Evolutionary conservation across 64 coral and sea anemone species (phyloP), one percentile per base, ranked within the genome.

Genomic region (Catalaphyllia jardinei): DNA sequence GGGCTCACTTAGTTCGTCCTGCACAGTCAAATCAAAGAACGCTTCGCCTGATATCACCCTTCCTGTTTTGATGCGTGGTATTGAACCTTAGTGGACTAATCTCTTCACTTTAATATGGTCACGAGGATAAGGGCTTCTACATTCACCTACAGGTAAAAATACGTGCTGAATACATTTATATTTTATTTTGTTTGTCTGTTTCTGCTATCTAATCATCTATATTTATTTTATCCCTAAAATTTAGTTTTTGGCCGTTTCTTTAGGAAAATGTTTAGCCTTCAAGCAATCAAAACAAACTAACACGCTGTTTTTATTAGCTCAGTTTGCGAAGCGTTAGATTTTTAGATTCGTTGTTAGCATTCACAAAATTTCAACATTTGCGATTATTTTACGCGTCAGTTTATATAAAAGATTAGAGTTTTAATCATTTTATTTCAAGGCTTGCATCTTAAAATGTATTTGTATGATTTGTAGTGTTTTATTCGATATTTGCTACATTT

Each of bases 141-240:
- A 10, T 85, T 85, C 81, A 85, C 81, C 22, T 28, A 50, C 81
- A 85, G 81, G 81, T 85, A 85, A 80, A 35, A 35, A 83, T 85
- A 28, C 51, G 46, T 71, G 4, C 81, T 71, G 22, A 69, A 69
- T 69, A 27, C 25, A 27, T 69, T 69, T 69, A 27, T 69, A 69
- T 27, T 11, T 27, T 65, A 1, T 69, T 69, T 25, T 69, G 65
- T 10, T 25, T 27, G 8, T 79, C 18, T 0, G 6, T 52, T 50
- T 79, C 11, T 29, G 6, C 22, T 1, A 29, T 54, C 25, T 27
- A 55, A 25, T 28, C 24, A 25, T 27, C 29, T 29, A 27, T 25
- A 22, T 27, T 27, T 69, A 1, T 24, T 69, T 69, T 27, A 55
- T 55, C 49, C 9, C 24, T 9, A 28, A 79, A 4, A 11, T 20